phyloP scores from a whole-genome alignment of 2,113 vertebrate genomes.

The Mionectes macconnelli region DNA sequence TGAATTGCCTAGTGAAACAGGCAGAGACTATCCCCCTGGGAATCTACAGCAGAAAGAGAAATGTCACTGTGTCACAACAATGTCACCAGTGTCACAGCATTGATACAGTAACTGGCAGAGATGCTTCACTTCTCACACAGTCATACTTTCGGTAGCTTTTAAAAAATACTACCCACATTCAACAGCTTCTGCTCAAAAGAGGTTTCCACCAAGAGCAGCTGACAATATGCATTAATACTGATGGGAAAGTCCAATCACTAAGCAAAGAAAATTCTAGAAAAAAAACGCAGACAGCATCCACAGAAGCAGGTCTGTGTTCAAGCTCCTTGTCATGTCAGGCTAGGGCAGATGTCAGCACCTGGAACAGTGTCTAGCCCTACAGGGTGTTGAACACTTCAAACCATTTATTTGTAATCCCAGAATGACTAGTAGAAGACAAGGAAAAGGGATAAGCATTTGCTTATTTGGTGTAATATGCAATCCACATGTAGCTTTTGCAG shows the following conservation, averaged over 20 bases:
- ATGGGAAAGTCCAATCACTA: background rate
- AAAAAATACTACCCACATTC: background rate
- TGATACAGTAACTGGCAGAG: background rate
- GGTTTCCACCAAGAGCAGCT: background rate
- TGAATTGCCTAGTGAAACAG: background rate
- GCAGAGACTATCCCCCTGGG: background rate
- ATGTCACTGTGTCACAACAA: background rate
- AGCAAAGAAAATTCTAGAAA: background rate
- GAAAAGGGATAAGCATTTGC: rapidly evolving
- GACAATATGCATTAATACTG: background rate
- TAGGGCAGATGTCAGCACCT: background rate
- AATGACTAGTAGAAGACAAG: background rate
- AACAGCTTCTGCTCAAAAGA: background rate
- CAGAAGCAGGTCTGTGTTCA: background rate
- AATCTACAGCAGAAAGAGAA: background rate
- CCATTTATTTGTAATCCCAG: background rate
- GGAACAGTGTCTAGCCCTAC: background rate
- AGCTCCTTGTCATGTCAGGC: background rate
- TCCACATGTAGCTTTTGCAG: background rate
- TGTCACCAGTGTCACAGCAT: background rate
- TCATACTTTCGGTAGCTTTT: background rate
- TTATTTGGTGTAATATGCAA: background rate
- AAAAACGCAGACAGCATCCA: background rate
- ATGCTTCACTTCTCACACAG: background rate
- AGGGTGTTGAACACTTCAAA: background rate